A percentile compares a stretch with the other conserved stretches of the same genome.
Evolutionary conservation across 1,140 invertebrate species (phyloP).

Genomic region (Wiebesia pumilae): DNA sequence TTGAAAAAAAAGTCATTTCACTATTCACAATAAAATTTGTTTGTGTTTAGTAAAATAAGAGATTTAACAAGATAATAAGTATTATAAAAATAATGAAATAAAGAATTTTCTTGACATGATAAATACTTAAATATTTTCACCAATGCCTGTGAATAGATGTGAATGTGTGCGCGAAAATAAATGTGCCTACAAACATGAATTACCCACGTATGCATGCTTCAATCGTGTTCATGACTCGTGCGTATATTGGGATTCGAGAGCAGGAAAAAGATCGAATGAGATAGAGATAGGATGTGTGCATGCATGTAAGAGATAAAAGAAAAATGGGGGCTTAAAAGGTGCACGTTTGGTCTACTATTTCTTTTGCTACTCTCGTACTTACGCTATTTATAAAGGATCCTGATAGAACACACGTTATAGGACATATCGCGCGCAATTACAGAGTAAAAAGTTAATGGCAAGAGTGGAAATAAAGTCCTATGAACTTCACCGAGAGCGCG

Average conservation of each 20-base stretch:
- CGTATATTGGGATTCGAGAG: background rate
- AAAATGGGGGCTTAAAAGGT: constrained; percentile 10
- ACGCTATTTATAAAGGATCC: background rate
- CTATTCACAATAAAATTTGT: background rate
- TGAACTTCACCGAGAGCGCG: background rate
- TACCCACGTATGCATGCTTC: constrained; percentile 26
- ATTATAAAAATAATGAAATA: background rate
- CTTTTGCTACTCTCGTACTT: background rate
- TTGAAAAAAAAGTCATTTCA: no score
- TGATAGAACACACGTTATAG: background rate
- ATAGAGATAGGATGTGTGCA: background rate
- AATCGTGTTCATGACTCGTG: background rate
- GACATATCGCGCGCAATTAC: background rate
- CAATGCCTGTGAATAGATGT: background rate
- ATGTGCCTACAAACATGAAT: background rate
- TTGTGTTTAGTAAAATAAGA: background rate
- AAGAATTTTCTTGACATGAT: background rate
- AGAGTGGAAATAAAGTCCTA: background rate
- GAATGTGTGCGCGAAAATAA: background rate
- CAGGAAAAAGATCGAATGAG: constrained; percentile 2
- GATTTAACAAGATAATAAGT: background rate
- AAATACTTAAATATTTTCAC: no score
- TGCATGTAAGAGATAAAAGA: background rate
- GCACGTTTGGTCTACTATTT: background rate
- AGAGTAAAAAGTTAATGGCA: background rate